phyloP scores from a whole-genome alignment of 2,888 invertebrate genomes.

The Mimumesa dahlbomi region DNA sequence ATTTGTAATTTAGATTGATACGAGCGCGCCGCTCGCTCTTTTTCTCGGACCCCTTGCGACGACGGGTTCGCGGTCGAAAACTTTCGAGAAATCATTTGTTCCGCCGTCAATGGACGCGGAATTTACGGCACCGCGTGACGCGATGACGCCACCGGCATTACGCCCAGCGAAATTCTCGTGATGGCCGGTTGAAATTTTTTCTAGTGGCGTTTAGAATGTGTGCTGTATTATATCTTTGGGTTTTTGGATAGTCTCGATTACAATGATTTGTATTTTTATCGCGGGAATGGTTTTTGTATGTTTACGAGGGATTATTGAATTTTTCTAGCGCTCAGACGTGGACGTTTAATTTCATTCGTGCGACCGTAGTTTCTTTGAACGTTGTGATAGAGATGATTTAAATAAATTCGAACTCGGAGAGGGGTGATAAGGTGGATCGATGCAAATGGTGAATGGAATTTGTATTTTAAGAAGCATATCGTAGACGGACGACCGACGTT shows the following conservation, averaged over 20 bases:
- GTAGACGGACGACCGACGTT: neutral
- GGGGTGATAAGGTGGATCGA: too few species aligned
- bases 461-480: neutral
- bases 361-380: too few species aligned
- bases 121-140: slow-evolving; percentile 35
- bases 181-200: neutral
- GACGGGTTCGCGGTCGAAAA: slow-evolving; percentile 41
- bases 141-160: slow-evolving; percentile 34
- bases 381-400: too few species aligned
- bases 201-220: neutral
- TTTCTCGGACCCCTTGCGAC: slow-evolving; percentile 27
- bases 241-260: neutral
- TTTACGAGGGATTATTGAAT: too few species aligned
- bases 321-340: too few species aligned
- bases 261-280: neutral
- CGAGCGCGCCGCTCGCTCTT: slow-evolving; percentile 67
- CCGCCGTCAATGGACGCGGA: slow-evolving; percentile 28
- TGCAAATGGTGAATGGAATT: neutral
- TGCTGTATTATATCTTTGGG: neutral
- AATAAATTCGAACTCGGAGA: too few species aligned
- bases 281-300: neutral
- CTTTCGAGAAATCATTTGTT: slow-evolving; percentile 69
- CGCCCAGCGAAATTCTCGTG: slow-evolving; percentile 6
- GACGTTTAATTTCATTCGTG: too few species aligned
- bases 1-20: slow-evolving; percentile 80